These are phyloP conservation scores for Luffia ferchaultella DNA, from an alignment of 2,888 invertebrate species.

Conservation along the genomic window DNA sequence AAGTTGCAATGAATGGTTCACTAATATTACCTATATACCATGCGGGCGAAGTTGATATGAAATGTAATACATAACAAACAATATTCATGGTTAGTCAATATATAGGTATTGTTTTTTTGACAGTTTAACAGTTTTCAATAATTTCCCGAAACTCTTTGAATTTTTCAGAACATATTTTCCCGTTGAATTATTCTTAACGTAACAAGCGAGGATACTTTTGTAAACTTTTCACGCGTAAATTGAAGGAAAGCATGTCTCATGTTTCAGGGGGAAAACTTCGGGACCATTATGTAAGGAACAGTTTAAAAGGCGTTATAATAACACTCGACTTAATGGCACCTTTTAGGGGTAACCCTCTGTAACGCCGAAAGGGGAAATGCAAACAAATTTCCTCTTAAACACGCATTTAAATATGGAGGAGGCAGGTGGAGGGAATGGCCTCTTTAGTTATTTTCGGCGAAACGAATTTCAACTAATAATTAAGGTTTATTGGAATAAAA, in stretches of 20 bases:
- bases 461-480: not conserved
- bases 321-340: conserved; percentile 2
- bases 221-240: not conserved
- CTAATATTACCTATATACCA: too few species aligned
- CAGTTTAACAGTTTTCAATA: too few species aligned
- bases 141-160: too few species aligned
- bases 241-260: not conserved
- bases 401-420: not conserved
- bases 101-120: too few species aligned
- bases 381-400: not conserved
- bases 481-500: too few species aligned
- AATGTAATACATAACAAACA: too few species aligned
- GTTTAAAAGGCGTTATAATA: not conserved
- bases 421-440: not conserved
- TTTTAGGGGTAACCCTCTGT: not conserved
- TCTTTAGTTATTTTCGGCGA: not conserved
- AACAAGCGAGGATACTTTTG: not conserved
- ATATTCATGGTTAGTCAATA: too few species aligned
- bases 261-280: not conserved
- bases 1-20: too few species aligned
- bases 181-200: not conserved
- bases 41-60: too few species aligned
- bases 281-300: not conserved
- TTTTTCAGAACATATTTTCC: not conserved
- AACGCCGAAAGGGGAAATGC: not conserved